phyloP scores from a whole-genome alignment of 2,888 invertebrate genomes.

The Caenorhabditis sp. region DNA sequence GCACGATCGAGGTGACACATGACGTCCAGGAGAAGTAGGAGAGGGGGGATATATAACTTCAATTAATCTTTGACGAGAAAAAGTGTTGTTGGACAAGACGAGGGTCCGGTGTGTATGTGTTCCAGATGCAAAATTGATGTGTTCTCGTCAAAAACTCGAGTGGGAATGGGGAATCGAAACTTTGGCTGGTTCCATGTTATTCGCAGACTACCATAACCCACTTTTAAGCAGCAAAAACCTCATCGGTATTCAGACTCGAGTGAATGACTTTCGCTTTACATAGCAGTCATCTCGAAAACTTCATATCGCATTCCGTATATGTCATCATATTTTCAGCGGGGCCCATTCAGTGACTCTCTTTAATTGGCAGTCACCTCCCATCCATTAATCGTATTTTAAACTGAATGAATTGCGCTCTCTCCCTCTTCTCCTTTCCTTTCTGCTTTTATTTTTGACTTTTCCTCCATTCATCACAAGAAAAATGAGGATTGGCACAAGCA shows the following conservation, averaged over 20 bases:
- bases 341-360: slow-evolving; percentile 22
- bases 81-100: slow-evolving; percentile 40
- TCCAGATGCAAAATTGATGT: slow-evolving; percentile 44
- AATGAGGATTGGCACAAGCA: slow-evolving; percentile 54
- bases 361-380: slow-evolving; percentile 52
- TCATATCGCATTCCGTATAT: slow-evolving; percentile 44
- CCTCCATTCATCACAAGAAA: slow-evolving; percentile 51
- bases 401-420: slow-evolving; percentile 41
- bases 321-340: slow-evolving; percentile 36
- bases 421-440: slow-evolving; percentile 5
- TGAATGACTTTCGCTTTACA: no score
- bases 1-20: slow-evolving; percentile 42
- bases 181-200: no score
- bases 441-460: slow-evolving; percentile 54
- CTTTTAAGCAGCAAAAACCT: no score
- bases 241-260: no score
- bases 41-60: slow-evolving; percentile 48
- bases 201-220: no score
- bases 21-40: slow-evolving; percentile 22
- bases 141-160: neutral
- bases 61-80: slow-evolving; percentile 53
- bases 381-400: slow-evolving; percentile 58
- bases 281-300: no score
- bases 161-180: slow-evolving; percentile 6
- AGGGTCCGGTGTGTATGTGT: slow-evolving; percentile 10